A percentile compares a stretch with the other conserved stretches of the same genome.
Evolutionary conservation across 2,888 invertebrate species (phyloP).

Genomic region (Elmis aenea): DNA sequence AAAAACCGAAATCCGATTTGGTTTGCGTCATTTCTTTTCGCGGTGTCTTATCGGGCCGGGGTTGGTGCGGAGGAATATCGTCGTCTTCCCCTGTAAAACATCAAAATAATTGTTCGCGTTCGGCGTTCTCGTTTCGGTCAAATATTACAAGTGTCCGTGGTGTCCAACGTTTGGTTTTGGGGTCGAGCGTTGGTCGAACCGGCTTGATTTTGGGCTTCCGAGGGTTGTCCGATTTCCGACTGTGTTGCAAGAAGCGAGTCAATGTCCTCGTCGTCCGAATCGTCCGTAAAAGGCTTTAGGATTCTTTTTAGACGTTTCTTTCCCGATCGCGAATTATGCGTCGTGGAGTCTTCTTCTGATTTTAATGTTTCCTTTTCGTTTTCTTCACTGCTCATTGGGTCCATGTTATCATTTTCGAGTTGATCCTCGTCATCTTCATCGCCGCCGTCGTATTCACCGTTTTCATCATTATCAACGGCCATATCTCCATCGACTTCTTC

Average conservation of each 20-base stretch:
- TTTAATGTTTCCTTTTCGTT: constrained; percentile 15
- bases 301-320: constrained; percentile 37
- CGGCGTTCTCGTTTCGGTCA: no score
- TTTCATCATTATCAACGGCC: constrained; percentile 31
- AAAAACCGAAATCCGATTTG: constrained; percentile 41
- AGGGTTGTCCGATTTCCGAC: no score
- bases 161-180: no score
- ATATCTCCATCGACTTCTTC: constrained; percentile 31
- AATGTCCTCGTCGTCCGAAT: constrained; percentile 41
- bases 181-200: no score
- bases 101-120: no score
- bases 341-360: constrained; percentile 11
- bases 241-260: no score
- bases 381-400: no score
- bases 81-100: constrained; percentile 29
- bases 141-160: no score
- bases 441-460: constrained; percentile 27
- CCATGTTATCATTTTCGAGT: constrained; percentile 15
- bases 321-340: no score
- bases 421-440: constrained; percentile 26
- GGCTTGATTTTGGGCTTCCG: no score
- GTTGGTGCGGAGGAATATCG: constrained; percentile 37
- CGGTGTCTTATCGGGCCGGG: constrained; percentile 30
- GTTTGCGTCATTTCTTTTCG: constrained; percentile 23
- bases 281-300: constrained; percentile 33